These are phyloP conservation scores for Tetramorium simillimum DNA, from an alignment of 1,140 invertebrate species.

Conservation along the genomic window DNA sequence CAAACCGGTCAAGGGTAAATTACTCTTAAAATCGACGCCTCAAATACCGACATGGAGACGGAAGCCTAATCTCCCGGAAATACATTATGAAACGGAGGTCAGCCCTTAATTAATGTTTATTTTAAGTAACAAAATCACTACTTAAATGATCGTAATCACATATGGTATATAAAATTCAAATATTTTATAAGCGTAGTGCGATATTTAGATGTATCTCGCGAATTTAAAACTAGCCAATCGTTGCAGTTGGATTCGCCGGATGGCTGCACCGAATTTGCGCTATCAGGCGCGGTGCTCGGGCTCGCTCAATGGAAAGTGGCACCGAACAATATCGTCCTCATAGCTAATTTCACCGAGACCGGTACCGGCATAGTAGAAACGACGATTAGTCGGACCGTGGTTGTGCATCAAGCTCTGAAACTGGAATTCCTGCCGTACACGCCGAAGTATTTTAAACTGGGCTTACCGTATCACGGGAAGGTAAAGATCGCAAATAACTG, in stretches of 20 bases:
- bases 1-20: slow-evolving; percentile 89
- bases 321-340: slow-evolving; percentile 84
- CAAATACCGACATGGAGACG: slow-evolving; percentile 81
- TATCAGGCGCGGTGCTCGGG: slow-evolving; percentile 81
- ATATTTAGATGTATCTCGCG: neutral
- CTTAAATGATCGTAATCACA: neutral
- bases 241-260: slow-evolving; percentile 79
- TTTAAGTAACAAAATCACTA: neutral
- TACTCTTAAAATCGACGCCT: slow-evolving; percentile 83
- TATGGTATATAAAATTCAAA: neutral
- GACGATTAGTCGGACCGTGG: slow-evolving; percentile 86
- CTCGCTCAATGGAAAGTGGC: slow-evolving; percentile 84
- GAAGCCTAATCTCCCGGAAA: slow-evolving; percentile 81
- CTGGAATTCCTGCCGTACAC: slow-evolving; percentile 86
- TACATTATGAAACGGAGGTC: slow-evolving; percentile 82
- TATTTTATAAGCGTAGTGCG: neutral
- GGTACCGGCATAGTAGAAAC: slow-evolving; percentile 88
- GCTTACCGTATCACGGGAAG: slow-evolving; percentile 88
- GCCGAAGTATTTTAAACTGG: slow-evolving; percentile 87
- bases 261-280: slow-evolving; percentile 85
- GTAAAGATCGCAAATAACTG: slow-evolving; percentile 75
- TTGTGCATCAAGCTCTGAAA: slow-evolving; percentile 86
- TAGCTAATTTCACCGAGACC: slow-evolving; percentile 88
- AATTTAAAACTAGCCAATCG: neutral
- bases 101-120: neutral